Evolutionary conservation across 1,140 invertebrate species (phyloP).

Genomic region (Bactericera cockerelli): DNA sequence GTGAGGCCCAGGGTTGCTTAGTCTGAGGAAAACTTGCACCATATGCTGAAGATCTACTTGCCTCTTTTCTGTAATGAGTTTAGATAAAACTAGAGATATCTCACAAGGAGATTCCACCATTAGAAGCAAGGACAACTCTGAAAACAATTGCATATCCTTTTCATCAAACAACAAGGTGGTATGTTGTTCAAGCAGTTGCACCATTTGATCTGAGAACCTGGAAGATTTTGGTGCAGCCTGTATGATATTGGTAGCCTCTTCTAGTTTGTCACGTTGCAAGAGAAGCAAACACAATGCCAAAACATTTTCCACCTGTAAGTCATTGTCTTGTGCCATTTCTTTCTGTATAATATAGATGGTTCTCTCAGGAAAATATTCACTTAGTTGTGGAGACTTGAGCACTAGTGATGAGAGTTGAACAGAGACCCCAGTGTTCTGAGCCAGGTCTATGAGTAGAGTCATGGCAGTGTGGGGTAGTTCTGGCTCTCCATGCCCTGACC

Average conservation of each 20-base stretch:
- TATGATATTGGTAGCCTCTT: conserved; percentile 31
- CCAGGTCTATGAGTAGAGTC: conserved; percentile 13
- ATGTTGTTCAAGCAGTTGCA: conserved; percentile 9
- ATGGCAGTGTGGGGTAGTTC: conserved; percentile 15
- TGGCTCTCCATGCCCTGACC: conserved; percentile 13
- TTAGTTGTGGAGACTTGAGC: conserved; percentile 34
- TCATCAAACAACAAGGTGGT: conserved; percentile 11
- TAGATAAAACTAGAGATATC: conserved; percentile 32
- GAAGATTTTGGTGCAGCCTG: neutral
- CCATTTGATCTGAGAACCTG: neutral
- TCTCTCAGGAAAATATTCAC: conserved; percentile 41
- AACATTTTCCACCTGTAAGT: conserved; percentile 20
- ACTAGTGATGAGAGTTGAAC: conserved; percentile 31
- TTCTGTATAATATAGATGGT: conserved; percentile 31
- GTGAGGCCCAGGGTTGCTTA: neutral
- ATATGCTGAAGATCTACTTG: conserved; percentile 29
- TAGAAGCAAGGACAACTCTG: conserved; percentile 35
- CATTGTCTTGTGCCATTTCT: conserved; percentile 13
- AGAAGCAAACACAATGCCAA: conserved; percentile 35
- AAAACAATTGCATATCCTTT: conserved; percentile 32
- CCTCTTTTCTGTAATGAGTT: conserved; percentile 30
- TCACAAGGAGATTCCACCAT: conserved; percentile 33
- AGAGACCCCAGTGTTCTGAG: neutral
- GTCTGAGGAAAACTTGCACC: conserved; percentile 6
- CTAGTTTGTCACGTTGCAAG: conserved; percentile 35